Conservation (phyloP, 1,140 invertebrate species). For the Drosophila littoralis region DNA sequence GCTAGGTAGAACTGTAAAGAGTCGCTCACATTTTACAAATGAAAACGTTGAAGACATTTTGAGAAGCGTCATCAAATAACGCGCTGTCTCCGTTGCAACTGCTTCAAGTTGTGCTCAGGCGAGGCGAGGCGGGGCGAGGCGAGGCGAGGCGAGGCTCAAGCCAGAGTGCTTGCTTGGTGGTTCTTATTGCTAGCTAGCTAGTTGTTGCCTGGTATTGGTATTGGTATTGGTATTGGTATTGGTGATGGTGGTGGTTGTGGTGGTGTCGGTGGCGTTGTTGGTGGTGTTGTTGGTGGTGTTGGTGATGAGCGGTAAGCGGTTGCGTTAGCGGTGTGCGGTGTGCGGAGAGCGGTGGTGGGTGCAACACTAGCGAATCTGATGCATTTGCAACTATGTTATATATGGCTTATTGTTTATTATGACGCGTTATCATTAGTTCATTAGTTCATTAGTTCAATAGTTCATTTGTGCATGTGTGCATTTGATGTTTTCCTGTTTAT, state of each 20-base stretch:
- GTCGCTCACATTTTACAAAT: conserved; percentile 69
- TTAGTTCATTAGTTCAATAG: not conserved
- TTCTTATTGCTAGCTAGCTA: conserved; percentile 28
- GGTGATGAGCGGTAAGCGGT: conserved; percentile 38
- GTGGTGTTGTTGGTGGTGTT: conserved; percentile 13
- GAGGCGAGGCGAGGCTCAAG: conserved; percentile 8
- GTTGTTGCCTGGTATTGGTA: conserved; percentile 36
- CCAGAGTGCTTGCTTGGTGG: conserved; percentile 8
- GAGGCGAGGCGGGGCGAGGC: too few relatives aligned
- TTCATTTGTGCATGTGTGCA: too few relatives aligned
- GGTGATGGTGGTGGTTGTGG: conserved; percentile 36
- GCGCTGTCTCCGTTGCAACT: conserved; percentile 31
- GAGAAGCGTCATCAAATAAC: conserved; percentile 44
- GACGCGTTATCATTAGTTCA: conserved; percentile 6
- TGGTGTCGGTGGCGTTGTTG: conserved; percentile 42
- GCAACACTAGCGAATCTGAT: conserved; percentile 40
- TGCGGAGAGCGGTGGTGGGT: conserved; percentile 36
- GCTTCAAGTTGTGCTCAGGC: conserved; percentile 10
- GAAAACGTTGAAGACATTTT: conserved; percentile 66
- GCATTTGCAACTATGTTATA: conserved; percentile 8
- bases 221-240: conserved; percentile 43
- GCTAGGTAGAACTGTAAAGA: conserved; percentile 36
- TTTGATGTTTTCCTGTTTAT: not conserved
- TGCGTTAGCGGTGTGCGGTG: conserved; percentile 56
- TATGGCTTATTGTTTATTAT: not conserved